Evolutionary conservation across 2,888 invertebrate genomes (phyloP).

Genomic region (Drosophila kanekoi): DNA sequence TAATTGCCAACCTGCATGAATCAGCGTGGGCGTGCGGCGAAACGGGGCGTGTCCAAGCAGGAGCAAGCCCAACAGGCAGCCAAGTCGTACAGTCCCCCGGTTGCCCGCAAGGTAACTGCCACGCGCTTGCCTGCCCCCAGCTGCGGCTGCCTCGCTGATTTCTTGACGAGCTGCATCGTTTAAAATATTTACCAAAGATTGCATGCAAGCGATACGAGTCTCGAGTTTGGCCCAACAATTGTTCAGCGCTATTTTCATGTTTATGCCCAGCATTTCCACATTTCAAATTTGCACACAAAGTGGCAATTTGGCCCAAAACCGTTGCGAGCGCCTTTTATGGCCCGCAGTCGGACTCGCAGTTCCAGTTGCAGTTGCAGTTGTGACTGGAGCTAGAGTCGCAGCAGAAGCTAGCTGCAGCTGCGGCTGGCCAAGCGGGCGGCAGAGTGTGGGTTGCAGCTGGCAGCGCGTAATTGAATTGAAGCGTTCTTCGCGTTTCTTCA

Average conservation of each 20-base stretch:
- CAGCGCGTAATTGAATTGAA: constrained; percentile 78
- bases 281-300: constrained; percentile 83
- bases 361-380: constrained; percentile 35
- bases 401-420: background rate
- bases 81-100: constrained; percentile 1
- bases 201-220: constrained; percentile 62
- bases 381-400: background rate
- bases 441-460: constrained; percentile 9
- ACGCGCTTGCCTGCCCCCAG: constrained; percentile 28
- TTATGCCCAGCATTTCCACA: constrained; percentile 70
- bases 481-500: constrained; percentile 74
- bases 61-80: constrained; percentile 21
- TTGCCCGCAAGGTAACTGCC: constrained; percentile 19
- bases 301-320: constrained; percentile 79
- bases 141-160: constrained; percentile 32
- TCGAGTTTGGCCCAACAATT: constrained; percentile 57
- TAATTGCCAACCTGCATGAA: constrained; percentile 66
- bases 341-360: constrained; percentile 28
- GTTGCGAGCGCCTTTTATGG: constrained; percentile 79
- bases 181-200: constrained; percentile 74
- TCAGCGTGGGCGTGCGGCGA: constrained; percentile 54
- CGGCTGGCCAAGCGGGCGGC: constrained; percentile 3
- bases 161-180: constrained; percentile 67
- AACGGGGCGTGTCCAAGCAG: constrained; percentile 51
- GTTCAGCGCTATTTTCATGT: constrained; percentile 62